Base-by-base conservation (phyloP, 2,113 vertebrate genomes). In the Syngnathus scovelli region DNA sequence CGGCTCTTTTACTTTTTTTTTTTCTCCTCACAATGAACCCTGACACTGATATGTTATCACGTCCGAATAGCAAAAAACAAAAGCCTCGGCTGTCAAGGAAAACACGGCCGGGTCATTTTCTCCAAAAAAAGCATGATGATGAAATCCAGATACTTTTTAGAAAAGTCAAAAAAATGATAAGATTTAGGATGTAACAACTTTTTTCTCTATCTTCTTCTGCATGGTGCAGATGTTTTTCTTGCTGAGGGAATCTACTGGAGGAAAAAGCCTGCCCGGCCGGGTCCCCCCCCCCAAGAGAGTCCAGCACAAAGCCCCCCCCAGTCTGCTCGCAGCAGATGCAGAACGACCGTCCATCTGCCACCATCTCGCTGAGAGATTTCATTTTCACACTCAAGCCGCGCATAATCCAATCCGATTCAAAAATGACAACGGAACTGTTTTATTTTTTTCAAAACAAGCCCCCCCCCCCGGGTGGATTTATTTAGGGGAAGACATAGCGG, bases 221-320 rank as follows among this genome's bases (percentile, higher is more conserved):
- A 95, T 96, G 95, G 94, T 95, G 98, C 96, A 98, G 95, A 98
- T 98, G 95, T 98, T 98, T 92, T 96, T 94, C 94, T 95, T 95
- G 9, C 41, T 43, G 41, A 43, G 97, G 94, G 94, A 98, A 97
- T 96, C 95, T 93, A 94, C 95, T 94, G 94, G 93, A 94, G 93
- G 94, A 94, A 94, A 98, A 96, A 96, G 94, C 93, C 92, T 33
- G 27, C 27, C 27, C 27, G 27, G 27, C 27, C 91, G 90, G 93
- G 91, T 95, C 93, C 96, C 94, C 93, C 96, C 94, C 94, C 96
- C 92, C 93, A 95, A 93, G 95, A 97, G 92, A 96, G 93, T 90
- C 55, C 70, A 96, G 94, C 94, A 98, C 95, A 99, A 98, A 98
- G 95, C 94, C 94, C 94, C 94, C 94, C 94, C 94, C 93, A 93